Evolutionary conservation across 2,113 vertebrate genomes (phyloP).

Genomic region (Acinonyx jubatus): DNA sequence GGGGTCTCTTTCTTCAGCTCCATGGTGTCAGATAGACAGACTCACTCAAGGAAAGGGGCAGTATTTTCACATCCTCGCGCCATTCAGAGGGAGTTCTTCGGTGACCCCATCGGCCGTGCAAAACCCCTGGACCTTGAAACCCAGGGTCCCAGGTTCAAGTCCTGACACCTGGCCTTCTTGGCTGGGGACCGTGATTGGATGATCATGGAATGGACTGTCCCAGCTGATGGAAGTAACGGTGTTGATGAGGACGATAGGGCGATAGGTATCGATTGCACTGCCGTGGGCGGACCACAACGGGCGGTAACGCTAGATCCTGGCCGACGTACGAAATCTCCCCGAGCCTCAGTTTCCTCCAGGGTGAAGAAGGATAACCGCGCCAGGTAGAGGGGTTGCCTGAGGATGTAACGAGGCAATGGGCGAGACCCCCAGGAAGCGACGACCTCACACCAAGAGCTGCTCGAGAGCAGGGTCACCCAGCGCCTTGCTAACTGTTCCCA

Average conservation of each 20-base stretch:
- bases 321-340: not conserved
- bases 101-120: rapidly evolving
- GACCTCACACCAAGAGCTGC: not conserved
- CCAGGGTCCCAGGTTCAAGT: not conserved
- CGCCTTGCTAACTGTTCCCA: not conserved
- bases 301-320: rapidly evolving
- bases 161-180: not conserved
- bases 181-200: not conserved
- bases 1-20: not conserved
- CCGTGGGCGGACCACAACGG: rapidly evolving
- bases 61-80: not conserved
- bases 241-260: rapidly evolving
- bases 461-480: not conserved
- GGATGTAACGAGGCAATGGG: rapidly evolving
- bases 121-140: not conserved
- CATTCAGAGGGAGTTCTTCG: not conserved
- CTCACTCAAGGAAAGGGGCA: not conserved
- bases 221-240: not conserved
- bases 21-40: not conserved
- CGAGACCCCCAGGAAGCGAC: rapidly evolving
- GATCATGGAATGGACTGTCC: rapidly evolving
- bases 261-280: rapidly evolving
- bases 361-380: not conserved
- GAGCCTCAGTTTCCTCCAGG: not conserved
- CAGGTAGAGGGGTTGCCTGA: not conserved